Conservation (phyloP, 2,113 vertebrate species). For the Corynorhinus townsendii region DNA sequence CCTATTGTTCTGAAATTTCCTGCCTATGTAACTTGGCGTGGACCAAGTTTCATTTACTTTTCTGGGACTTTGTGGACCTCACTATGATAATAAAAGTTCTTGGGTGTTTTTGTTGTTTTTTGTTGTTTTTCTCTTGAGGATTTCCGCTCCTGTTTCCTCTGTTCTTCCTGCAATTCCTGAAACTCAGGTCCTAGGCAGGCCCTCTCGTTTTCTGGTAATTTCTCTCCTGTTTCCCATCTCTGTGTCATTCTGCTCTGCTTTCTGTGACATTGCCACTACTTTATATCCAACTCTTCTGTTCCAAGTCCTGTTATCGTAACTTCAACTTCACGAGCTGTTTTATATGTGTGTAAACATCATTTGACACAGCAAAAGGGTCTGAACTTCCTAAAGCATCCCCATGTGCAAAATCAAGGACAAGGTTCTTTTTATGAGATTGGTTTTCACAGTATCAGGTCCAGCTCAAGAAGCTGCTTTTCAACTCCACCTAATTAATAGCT, state of each 20-base stretch:
- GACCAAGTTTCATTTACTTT: background rate
- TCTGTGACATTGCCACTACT: background rate
- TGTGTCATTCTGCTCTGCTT: background rate
- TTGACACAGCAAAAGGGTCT: background rate
- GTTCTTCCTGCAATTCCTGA: background rate
- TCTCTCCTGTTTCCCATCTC: background rate
- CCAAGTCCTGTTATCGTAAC: background rate
- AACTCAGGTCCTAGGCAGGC: background rate
- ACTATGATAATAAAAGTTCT: background rate
- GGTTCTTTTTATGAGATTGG: background rate
- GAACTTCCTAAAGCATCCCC: background rate
- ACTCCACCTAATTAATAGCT: background rate
- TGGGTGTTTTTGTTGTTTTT: background rate
- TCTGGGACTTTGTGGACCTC: background rate
- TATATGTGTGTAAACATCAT: background rate
- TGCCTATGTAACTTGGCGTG: background rate
- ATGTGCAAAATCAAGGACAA: background rate
- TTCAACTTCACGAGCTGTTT: background rate
- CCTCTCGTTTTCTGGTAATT: background rate
- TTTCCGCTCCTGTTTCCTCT: slow-evolving; percentile 11
- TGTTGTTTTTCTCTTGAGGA: background rate
- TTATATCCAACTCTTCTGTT: background rate
- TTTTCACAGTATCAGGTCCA: background rate
- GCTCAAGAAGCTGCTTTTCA: background rate
- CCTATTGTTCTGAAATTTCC: slow-evolving; percentile 30